These are phyloP conservation scores for Rosalia funebris DNA, from an alignment of 2,888 invertebrate species.

Conservation along the genomic window DNA sequence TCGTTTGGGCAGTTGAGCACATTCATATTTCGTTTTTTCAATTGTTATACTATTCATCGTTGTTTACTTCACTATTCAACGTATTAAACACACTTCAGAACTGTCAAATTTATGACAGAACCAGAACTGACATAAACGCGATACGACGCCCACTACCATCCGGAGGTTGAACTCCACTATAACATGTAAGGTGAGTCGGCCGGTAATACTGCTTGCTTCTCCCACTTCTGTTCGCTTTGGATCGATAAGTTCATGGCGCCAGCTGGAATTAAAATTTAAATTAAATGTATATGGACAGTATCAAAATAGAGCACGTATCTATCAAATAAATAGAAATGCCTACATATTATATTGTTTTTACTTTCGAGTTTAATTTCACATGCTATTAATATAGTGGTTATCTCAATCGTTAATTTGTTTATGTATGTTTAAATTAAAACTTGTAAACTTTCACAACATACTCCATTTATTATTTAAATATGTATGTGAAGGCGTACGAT, in stretches of 20 bases:
- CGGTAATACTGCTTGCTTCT: constrained; percentile 1
- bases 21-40: constrained; percentile 80
- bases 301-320: too few species aligned
- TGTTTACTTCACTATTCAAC: constrained; percentile 24
- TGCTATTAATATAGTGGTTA: not conserved
- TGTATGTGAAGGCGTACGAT: not conserved
- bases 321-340: too few species aligned
- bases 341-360: too few species aligned
- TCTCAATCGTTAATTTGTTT: not conserved
- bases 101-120: constrained; percentile 7
- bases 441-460: not conserved
- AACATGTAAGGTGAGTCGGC: not conserved
- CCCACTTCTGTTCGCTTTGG: not conserved
- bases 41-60: constrained; percentile 74
- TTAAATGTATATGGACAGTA: too few species aligned
- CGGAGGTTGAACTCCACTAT: constrained; percentile 10
- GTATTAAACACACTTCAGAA: not conserved
- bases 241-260: constrained; percentile 1
- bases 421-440: not conserved
- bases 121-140: not conserved
- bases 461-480: not conserved
- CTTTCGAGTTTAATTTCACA: not conserved
- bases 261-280: not conserved
- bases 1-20: constrained; percentile 79
- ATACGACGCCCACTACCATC: constrained; percentile 6